Percentiles rank a stretch among this genome's conserved stretches.
phyloP scores from a whole-genome alignment of 2,888 invertebrate species.

The Acholoe squamosa region DNA sequence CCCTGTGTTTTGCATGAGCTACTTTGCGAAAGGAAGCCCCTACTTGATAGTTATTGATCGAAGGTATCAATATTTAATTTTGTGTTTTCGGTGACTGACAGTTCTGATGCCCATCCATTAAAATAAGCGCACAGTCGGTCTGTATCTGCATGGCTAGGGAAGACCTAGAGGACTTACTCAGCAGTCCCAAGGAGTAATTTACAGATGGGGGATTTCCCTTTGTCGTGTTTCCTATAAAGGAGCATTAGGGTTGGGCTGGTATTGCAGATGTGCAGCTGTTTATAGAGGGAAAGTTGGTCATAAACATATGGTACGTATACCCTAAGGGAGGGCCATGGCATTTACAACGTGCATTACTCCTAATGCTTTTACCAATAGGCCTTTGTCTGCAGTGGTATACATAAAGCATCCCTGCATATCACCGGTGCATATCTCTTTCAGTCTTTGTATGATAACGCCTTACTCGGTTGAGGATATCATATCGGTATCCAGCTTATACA shows the following conservation, averaged over 20 bases:
- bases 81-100: background rate
- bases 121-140: background rate
- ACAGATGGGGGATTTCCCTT: background rate
- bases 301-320: background rate
- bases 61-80: constrained; percentile 17
- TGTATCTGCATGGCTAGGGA: background rate
- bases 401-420: no score
- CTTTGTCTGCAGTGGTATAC: no score
- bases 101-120: constrained; percentile 21
- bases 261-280: constrained; percentile 1
- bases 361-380: no score
- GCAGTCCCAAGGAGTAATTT: background rate
- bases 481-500: no score
- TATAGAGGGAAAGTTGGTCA: background rate
- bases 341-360: no score
- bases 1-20: background rate
- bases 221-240: background rate
- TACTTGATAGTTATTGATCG: constrained; percentile 13
- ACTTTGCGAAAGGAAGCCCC: background rate
- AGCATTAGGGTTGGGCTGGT: background rate
- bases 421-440: no score
- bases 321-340: no score
- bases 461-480: no score
- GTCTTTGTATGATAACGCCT: no score
- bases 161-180: background rate